A percentile compares a stretch with the other conserved stretches of the same genome.
These are phyloP conservation scores for Microcaecilia unicolor DNA, from an alignment of 2,797 vertebrate species.

Conservation along the genomic window DNA sequence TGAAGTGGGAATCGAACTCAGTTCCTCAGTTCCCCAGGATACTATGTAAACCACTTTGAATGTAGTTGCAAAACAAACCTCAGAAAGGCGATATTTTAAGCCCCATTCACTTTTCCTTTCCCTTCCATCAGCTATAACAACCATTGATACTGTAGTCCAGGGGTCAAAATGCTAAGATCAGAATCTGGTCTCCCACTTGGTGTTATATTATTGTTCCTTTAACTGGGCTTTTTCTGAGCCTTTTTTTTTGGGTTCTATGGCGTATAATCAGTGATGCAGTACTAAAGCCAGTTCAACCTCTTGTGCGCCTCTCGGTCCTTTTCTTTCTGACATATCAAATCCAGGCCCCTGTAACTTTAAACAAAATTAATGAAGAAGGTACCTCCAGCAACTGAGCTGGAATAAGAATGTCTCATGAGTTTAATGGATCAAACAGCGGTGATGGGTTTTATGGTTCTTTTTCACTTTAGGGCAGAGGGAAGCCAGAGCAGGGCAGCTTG, in stretches of 20 bases:
- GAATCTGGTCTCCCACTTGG: no score
- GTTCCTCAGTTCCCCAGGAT: no score
- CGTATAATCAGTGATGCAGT: constrained; percentile 13
- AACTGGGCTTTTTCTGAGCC: no score
- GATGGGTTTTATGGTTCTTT: constrained; percentile 67
- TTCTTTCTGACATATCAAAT: constrained; percentile 11
- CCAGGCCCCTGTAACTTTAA: constrained; percentile 55
- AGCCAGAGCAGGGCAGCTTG: constrained; percentile 59
- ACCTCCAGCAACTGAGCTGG: constrained; percentile 46
- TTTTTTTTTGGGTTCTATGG: constrained; percentile 8
- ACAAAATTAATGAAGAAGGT: constrained; percentile 36
- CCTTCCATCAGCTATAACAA: no score
- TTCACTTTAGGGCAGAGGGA: constrained; percentile 66
- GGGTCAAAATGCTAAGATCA: no score
- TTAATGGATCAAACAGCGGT: constrained; percentile 63
- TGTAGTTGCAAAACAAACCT: no score
- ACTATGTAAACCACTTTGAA: no score
- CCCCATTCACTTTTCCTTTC: no score
- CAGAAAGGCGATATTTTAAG: no score
- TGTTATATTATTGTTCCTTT: no score
- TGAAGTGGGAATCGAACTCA: no score
- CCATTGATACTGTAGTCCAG: no score
- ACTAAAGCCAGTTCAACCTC: not conserved
- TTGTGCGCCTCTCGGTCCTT: constrained; percentile 6
- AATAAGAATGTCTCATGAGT: constrained; percentile 58